These are phyloP conservation scores for Nemotelus pantherinus DNA, from an alignment of 2,888 invertebrate genomes.

Conservation along the genomic window DNA sequence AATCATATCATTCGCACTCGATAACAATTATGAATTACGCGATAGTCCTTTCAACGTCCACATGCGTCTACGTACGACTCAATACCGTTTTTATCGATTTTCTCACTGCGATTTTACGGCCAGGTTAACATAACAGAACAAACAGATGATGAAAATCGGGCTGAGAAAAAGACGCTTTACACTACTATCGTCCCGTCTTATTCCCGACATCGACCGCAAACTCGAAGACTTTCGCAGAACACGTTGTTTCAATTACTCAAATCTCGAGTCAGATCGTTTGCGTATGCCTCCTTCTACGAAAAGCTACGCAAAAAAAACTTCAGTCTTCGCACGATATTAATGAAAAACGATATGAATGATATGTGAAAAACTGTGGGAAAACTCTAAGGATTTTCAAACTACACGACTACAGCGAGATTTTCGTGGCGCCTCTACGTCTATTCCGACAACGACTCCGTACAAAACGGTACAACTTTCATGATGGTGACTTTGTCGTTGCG, in stretches of 20 bases:
- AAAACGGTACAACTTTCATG: slow-evolving; percentile 18
- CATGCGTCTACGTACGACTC: no score
- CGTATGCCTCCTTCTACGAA: no score
- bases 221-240: not conserved
- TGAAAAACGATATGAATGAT: slow-evolving; percentile 3
- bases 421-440: slow-evolving; percentile 12
- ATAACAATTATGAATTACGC: no score
- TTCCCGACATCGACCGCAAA: not conserved
- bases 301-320: no score
- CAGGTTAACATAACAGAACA: not conserved
- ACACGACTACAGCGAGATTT: not conserved
- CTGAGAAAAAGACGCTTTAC: slow-evolving; percentile 4
- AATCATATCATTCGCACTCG: no score
- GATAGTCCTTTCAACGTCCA: no score
- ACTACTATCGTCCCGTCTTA: not conserved
- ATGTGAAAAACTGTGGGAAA: slow-evolving; percentile 26
- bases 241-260: slow-evolving; percentile 10
- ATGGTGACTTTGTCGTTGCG: slow-evolving; percentile 1
- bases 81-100: slow-evolving; percentile 21
- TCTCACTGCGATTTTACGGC: slow-evolving; percentile 7
- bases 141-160: not conserved
- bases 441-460: slow-evolving; percentile 12
- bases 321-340: not conserved
- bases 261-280: no score
- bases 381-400: not conserved